These are phyloP conservation scores for Oreohelix idahoensis DNA, from an alignment of 1,140 invertebrate genomes.

Conservation along the genomic window DNA sequence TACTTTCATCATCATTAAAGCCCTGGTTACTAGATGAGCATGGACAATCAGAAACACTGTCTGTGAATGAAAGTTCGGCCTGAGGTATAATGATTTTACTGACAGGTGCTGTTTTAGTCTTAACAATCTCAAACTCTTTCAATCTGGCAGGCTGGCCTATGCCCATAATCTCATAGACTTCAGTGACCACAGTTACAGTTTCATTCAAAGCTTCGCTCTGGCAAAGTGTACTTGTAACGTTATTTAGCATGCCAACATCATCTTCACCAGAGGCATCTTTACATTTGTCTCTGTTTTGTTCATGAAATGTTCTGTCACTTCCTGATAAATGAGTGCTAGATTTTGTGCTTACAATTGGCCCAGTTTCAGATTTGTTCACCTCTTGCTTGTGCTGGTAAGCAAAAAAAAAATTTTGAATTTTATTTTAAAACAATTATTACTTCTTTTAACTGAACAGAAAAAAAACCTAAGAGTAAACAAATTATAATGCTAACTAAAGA, in stretches of 20 bases:
- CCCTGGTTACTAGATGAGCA: not conserved
- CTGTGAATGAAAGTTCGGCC: no score
- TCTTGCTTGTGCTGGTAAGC: no score
- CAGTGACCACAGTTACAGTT: not conserved
- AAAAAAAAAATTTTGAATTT: no score
- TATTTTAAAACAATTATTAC: no score
- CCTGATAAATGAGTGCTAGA: not conserved
- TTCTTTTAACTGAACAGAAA: no score
- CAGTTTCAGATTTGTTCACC: no score
- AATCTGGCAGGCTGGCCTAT: not conserved
- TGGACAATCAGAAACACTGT: not conserved
- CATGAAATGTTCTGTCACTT: not conserved
- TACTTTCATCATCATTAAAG: not conserved
- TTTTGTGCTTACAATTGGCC: not conserved
- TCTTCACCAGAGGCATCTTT: not conserved
- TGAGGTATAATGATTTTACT: not conserved
- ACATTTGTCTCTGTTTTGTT: not conserved
- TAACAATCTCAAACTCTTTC: conserved; percentile 12
- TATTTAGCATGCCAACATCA: not conserved
- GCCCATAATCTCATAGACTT: not conserved
- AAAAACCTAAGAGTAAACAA: no score
- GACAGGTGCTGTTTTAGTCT: not conserved
- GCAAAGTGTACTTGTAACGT: not conserved
- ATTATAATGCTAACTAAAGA: no score
- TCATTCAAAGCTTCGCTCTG: not conserved